Evolutionary conservation across 2,888 invertebrate species (phyloP).

Genomic region (Prosapia bicincta): DNA sequence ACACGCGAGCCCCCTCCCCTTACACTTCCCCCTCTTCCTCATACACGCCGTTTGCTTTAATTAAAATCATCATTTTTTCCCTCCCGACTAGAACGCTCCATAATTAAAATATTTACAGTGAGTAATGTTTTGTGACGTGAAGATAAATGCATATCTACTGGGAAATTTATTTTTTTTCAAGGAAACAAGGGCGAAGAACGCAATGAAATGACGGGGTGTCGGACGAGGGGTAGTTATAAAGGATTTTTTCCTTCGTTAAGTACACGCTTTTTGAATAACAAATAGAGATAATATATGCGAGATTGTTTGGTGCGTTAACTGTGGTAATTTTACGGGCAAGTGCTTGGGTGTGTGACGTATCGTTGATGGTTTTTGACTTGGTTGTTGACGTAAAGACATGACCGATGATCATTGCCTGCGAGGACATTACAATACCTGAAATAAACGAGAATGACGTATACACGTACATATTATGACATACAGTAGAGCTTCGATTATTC

Average conservation of each 20-base stretch:
- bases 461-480: too few relatives aligned
- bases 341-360: too few relatives aligned
- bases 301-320: background rate
- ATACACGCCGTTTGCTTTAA: constrained; percentile 7
- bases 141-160: constrained; percentile 10
- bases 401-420: too few relatives aligned
- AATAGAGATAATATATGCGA: background rate
- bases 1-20: background rate
- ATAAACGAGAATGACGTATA: too few relatives aligned
- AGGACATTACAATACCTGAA: too few relatives aligned
- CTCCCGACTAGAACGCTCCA: background rate
- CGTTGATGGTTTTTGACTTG: too few relatives aligned
- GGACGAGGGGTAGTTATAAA: background rate
- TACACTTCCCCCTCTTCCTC: background rate
- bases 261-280: background rate
- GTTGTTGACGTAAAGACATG: too few relatives aligned
- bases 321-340: too few relatives aligned
- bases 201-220: background rate
- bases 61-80: constrained; percentile 21
- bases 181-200: background rate
- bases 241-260: background rate
- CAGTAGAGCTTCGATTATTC: too few relatives aligned
- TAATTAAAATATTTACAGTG: constrained; percentile 19
- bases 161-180: constrained; percentile 9
- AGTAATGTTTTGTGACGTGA: constrained; percentile 5